A percentile compares a stretch with the other conserved stretches of the same genome.
Evolutionary conservation across 2,113 vertebrate species (phyloP).

Genomic region (Rattus norvegicus): DNA sequence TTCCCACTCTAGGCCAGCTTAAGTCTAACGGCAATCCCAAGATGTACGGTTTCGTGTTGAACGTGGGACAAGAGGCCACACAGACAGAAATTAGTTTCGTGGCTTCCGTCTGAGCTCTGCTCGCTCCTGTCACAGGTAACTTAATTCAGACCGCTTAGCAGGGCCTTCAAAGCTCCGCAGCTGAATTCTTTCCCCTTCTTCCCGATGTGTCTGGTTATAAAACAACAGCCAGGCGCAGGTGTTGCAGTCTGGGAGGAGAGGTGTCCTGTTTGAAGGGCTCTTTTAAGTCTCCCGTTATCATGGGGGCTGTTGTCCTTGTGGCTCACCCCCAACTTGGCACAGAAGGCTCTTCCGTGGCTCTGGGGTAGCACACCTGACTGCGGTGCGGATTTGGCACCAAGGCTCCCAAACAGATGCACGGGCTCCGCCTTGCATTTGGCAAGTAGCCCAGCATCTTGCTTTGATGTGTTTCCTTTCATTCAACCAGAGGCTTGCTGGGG

Average conservation of each 20-base stretch:
- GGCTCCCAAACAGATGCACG: not conserved
- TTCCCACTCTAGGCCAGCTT: fast-evolving
- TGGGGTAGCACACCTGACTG: not conserved
- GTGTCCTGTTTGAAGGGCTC: not conserved
- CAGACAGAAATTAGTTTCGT: not conserved
- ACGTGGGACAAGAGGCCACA: not conserved
- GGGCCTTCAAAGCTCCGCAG: not conserved
- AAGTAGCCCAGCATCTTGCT: not conserved
- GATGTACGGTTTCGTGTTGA: not conserved
- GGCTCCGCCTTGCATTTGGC: not conserved
- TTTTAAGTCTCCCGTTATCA: not conserved
- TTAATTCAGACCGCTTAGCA: not conserved
- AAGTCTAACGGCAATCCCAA: not conserved
- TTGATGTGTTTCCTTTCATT: conserved; percentile 39
- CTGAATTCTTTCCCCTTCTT: not conserved
- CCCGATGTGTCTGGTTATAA: not conserved
- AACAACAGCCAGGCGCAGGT: not conserved
- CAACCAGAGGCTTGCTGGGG: not conserved
- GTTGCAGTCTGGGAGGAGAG: not conserved
- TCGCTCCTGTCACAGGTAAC: not conserved
- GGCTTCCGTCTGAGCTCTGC: not conserved
- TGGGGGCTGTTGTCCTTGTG: not conserved
- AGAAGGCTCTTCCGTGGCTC: not conserved
- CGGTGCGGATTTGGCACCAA: not conserved
- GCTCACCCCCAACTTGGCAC: not conserved